Evolutionary conservation across 2,113 vertebrate species (phyloP).

Genomic region (Symphodus melops): DNA sequence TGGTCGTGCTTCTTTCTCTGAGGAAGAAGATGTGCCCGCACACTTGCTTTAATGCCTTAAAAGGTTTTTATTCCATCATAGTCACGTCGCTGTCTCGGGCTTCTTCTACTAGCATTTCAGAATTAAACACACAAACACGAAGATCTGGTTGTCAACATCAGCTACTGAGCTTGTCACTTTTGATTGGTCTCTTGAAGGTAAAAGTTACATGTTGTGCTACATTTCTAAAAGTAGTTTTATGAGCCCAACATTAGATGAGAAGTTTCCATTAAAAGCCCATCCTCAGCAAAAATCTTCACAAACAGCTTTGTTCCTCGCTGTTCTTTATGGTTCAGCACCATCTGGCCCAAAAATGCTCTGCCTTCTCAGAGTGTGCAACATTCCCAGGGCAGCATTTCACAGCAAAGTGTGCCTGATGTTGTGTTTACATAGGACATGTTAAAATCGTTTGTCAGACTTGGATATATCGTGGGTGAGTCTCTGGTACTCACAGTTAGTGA

Average conservation of each 20-base stretch:
- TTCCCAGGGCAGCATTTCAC: neutral
- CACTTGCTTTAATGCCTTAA: too few relatives aligned
- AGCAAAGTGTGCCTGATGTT: neutral
- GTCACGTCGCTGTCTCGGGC: too few relatives aligned
- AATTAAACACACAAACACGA: too few relatives aligned
- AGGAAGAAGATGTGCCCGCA: too few relatives aligned
- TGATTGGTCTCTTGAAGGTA: too few relatives aligned
- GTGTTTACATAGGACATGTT: neutral
- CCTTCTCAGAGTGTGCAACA: neutral
- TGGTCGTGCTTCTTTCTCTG: too few relatives aligned
- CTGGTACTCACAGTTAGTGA: conserved; percentile 92
- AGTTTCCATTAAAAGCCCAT: neutral
- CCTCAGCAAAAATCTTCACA: conserved; percentile 15
- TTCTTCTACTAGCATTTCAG: too few relatives aligned
- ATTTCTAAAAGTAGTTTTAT: too few relatives aligned
- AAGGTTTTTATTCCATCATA: too few relatives aligned
- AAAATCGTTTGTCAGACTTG: neutral
- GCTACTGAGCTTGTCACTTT: too few relatives aligned
- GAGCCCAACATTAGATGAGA: neutral
- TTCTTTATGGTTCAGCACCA: conserved; percentile 27
- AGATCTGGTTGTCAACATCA: too few relatives aligned
- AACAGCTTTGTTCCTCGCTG: conserved; percentile 19
- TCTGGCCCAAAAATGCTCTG: conserved; percentile 15
- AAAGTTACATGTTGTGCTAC: too few relatives aligned
- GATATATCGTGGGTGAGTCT: neutral